Percentiles rank a stretch among this genome's conserved stretches.
Conservation (phyloP, 1,140 invertebrate species). For the Lucilia cuprina region DNA sequence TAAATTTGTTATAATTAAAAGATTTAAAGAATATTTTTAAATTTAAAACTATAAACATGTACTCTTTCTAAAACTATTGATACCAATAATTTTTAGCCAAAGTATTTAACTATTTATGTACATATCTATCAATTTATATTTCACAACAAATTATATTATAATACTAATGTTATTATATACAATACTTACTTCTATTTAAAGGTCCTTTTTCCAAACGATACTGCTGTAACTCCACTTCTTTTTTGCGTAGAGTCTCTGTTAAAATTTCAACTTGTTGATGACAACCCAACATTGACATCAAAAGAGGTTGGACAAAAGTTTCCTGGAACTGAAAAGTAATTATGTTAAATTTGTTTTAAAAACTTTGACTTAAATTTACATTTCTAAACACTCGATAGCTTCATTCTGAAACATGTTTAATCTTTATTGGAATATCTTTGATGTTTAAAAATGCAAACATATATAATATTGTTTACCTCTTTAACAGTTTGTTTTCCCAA, state of each 20-base stretch:
- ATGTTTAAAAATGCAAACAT: background rate
- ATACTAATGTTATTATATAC: too few species aligned
- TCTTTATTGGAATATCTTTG: too few species aligned
- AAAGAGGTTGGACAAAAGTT: background rate
- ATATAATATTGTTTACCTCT: constrained; percentile 26
- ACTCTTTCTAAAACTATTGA: too few species aligned
- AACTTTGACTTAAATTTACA: background rate
- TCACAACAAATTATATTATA: too few species aligned
- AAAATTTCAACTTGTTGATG: constrained; percentile 21
- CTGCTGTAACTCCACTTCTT: constrained; percentile 52
- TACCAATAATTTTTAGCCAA: too few species aligned
- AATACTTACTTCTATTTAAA: constrained; percentile 47
- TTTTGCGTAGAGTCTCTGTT: constrained; percentile 42
- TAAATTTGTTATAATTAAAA: too few species aligned
- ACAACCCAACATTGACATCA: constrained; percentile 10
- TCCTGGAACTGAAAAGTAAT: constrained; percentile 40
- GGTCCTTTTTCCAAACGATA: constrained; percentile 46
- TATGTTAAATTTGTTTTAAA: background rate
- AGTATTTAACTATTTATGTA: too few species aligned
- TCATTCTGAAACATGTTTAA: too few species aligned
- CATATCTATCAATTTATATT: too few species aligned
- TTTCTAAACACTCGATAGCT: too few species aligned
- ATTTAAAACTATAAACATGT: too few species aligned
- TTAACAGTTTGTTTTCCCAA: constrained; percentile 4
- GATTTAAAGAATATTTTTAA: too few species aligned